phyloP scores from a whole-genome alignment of 1,140 invertebrate species.

The Cataglyphis hispanica region DNA sequence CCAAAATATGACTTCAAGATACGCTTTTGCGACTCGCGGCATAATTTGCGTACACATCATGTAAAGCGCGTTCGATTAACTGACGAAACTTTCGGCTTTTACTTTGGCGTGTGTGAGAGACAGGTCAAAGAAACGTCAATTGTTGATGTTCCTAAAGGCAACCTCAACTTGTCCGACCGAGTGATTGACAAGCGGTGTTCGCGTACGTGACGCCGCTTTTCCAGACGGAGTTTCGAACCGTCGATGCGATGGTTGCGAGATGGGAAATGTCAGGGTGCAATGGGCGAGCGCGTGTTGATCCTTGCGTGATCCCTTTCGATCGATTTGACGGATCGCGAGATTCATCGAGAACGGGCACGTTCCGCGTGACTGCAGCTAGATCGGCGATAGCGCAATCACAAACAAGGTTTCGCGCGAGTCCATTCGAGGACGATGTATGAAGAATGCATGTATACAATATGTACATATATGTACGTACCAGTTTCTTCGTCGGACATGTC shows the following conservation, averaged over 20 bases:
- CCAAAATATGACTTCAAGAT: background rate
- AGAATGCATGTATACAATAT: conserved; percentile 12
- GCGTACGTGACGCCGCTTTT: conserved; percentile 7
- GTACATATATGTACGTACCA: conserved; percentile 76
- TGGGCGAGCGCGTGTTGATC: conserved; percentile 65
- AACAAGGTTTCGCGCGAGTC: conserved; percentile 27
- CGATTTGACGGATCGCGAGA: conserved; percentile 68
- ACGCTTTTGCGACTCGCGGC: background rate
- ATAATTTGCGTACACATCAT: background rate
- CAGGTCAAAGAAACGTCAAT: conserved; percentile 38
- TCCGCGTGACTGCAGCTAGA: conserved; percentile 48
- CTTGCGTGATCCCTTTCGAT: conserved; percentile 73
- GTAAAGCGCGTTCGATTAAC: conserved; percentile 7
- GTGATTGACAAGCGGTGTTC: conserved; percentile 15
- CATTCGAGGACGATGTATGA: conserved; percentile 35
- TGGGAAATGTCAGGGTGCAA: conserved; percentile 74
- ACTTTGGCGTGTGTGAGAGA: conserved; percentile 12
- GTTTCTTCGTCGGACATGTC: conserved; percentile 84
- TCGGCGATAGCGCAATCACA: conserved; percentile 61
- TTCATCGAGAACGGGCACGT: conserved; percentile 61
- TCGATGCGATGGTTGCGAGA: background rate
- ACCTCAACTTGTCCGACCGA: background rate
- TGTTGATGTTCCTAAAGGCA: conserved; percentile 17
- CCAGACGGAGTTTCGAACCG: conserved; percentile 6
- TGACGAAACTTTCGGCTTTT: conserved; percentile 1